A percentile compares a stretch with the other conserved stretches of the same genome.
Evolutionary conservation across 2,888 invertebrate species (phyloP).

Genomic region (Xestia sexstrigata): DNA sequence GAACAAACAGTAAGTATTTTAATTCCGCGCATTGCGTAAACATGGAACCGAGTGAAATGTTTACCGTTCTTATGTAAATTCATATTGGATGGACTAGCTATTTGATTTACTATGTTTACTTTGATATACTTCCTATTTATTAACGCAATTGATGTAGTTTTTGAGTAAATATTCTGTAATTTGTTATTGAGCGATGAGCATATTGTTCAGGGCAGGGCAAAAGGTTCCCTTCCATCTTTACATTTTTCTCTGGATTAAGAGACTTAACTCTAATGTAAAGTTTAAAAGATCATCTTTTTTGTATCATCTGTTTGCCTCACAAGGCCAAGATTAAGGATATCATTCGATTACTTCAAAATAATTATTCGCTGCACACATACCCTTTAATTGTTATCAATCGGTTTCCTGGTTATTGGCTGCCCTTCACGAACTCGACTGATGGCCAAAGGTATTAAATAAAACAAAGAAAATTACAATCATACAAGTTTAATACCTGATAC

Average conservation of each 20-base stretch:
- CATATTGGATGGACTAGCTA: constrained; percentile 1
- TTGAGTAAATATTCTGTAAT: constrained; percentile 2
- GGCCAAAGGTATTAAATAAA: constrained; percentile 18
- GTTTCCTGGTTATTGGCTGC: constrained; percentile 47
- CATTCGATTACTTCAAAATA: neutral
- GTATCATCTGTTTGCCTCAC: neutral
- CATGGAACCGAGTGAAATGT: constrained; percentile 24
- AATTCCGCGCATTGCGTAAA: constrained; percentile 24
- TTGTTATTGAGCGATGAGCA: too few relatives aligned
- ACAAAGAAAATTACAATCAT: constrained; percentile 25
- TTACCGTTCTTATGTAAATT: constrained; percentile 32
- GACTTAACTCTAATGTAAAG: too few relatives aligned
- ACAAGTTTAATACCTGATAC: neutral
- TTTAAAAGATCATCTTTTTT: neutral
- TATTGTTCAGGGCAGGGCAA: too few relatives aligned
- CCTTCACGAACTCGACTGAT: constrained; percentile 39
- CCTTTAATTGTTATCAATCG: constrained; percentile 50
- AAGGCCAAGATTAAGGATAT: constrained; percentile 36
- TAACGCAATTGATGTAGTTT: constrained; percentile 1
- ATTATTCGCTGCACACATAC: constrained; percentile 31
- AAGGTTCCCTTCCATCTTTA: too few relatives aligned
- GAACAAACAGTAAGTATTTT: neutral
- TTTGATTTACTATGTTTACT: constrained; percentile 32
- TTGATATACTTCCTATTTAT: constrained; percentile 20
- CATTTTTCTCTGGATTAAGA: too few relatives aligned